phyloP scores from a whole-genome alignment of 2,797 vertebrate species.

The Emys orbicularis region DNA sequence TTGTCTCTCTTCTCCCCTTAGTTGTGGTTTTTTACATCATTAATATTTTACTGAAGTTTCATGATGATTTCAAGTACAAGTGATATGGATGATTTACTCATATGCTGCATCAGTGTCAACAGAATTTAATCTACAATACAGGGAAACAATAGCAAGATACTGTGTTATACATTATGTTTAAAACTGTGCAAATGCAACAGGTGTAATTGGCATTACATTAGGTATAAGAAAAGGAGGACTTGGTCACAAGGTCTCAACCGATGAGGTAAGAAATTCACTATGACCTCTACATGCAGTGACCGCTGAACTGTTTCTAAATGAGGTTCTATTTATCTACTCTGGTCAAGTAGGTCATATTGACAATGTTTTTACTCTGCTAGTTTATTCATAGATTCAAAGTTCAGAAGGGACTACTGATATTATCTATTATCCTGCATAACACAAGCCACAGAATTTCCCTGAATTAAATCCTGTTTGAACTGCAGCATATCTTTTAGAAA shows the following conservation, averaged over 20 bases:
- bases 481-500: not conserved
- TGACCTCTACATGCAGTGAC: not conserved
- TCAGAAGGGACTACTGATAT: not conserved
- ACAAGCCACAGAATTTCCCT: not conserved
- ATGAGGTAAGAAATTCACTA: not conserved
- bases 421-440: not conserved
- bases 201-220: constrained; percentile 35
- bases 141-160: constrained; percentile 31
- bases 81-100: constrained; percentile 34
- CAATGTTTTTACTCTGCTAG: not conserved
- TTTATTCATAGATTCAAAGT: not conserved
- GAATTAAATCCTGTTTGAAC: not conserved
- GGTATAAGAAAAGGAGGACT: not conserved
- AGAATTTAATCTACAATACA: constrained; percentile 39
- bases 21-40: not conserved
- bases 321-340: not conserved
- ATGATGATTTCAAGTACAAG: not conserved
- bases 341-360: not conserved
- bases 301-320: not conserved
- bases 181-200: constrained; percentile 33
- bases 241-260: not conserved
- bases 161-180: constrained; percentile 22
- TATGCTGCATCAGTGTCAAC: not conserved
- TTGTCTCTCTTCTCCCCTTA: not conserved
- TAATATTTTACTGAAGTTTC: not conserved